A percentile compares a stretch with the other conserved stretches of the same genome.
These are phyloP conservation scores for Notospermus geniculatus DNA, from an alignment of 1,140 invertebrate species.

Conservation along the genomic window DNA sequence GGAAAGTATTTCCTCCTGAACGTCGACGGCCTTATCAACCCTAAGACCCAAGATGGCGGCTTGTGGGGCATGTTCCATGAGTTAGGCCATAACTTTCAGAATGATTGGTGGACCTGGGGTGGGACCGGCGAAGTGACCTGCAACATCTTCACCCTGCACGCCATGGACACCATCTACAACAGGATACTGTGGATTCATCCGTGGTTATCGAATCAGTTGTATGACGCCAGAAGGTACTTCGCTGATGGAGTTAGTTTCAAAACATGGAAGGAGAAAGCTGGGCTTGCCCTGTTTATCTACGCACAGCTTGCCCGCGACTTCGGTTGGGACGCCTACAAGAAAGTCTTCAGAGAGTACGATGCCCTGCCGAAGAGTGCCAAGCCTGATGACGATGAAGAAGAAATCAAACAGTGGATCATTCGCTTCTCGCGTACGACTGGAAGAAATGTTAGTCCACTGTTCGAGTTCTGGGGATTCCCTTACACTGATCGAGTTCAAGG, in stretches of 20 bases:
- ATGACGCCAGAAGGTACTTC: slow-evolving; percentile 15
- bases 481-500: slow-evolving; percentile 73
- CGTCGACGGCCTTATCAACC: slow-evolving; percentile 21
- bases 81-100: slow-evolving; percentile 34
- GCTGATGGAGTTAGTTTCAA: slow-evolving; percentile 25
- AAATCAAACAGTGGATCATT: no score
- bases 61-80: slow-evolving; percentile 34
- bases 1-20: slow-evolving; percentile 13
- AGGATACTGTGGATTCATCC: slow-evolving; percentile 23
- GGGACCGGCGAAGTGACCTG: slow-evolving; percentile 30
- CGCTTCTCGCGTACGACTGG: no score
- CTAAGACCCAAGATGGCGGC: slow-evolving; percentile 17
- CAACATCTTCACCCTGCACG: slow-evolving; percentile 34
- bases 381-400: no score
- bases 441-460: no score
- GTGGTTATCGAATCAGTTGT: slow-evolving; percentile 16
- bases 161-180: slow-evolving; percentile 24
- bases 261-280: neutral
- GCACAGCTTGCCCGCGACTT: no score
- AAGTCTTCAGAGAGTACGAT: no score
- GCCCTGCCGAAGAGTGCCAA: no score
- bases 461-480: no score
- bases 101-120: slow-evolving; percentile 24
- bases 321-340: no score
- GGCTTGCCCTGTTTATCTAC: no score